Percentiles rank a stretch among this genome's conserved stretches.
Conservation (phyloP, 30 jellyfish, hydroid and myxozoan genomes). For the Hydractinia echinata region DNA sequence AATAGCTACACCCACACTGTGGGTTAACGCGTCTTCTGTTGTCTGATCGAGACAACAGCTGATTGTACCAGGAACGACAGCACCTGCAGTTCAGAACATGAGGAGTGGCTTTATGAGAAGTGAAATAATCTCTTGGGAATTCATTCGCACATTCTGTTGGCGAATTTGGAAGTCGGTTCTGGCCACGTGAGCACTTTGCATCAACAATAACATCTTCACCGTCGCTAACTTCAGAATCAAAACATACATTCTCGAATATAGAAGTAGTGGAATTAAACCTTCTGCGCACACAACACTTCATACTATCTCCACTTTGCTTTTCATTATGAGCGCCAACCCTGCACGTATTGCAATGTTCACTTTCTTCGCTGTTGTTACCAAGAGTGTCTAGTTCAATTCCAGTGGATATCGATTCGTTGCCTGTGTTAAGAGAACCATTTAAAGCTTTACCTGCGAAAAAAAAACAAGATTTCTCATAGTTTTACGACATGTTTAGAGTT, state of each 20-base stretch:
- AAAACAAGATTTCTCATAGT: too few relatives aligned
- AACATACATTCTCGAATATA: slow-evolving; percentile 6
- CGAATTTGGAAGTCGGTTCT: too few relatives aligned
- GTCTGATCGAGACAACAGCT: not conserved
- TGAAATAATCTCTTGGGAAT: not conserved
- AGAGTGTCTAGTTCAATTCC: too few relatives aligned
- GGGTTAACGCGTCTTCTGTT: not conserved
- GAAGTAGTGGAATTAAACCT: not conserved
- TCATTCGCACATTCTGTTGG: not conserved
- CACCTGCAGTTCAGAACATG: not conserved
- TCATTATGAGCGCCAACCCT: too few relatives aligned
- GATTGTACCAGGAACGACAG: not conserved
- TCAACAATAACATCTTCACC: not conserved
- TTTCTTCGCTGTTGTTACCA: too few relatives aligned
- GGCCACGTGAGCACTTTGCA: not conserved
- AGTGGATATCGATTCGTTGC: too few relatives aligned
- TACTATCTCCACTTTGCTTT: too few relatives aligned
- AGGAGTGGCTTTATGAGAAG: not conserved
- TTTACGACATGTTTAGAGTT: too few relatives aligned
- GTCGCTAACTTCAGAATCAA: slow-evolving; percentile 7
- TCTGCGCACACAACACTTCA: too few relatives aligned
- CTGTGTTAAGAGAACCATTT: too few relatives aligned
- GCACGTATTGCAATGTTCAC: too few relatives aligned
- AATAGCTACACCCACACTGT: not conserved
- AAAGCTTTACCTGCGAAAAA: too few relatives aligned